These are phyloP conservation scores for Mesochorus sp. DNA, from an alignment of 2,888 invertebrate genomes.

Conservation along the genomic window DNA sequence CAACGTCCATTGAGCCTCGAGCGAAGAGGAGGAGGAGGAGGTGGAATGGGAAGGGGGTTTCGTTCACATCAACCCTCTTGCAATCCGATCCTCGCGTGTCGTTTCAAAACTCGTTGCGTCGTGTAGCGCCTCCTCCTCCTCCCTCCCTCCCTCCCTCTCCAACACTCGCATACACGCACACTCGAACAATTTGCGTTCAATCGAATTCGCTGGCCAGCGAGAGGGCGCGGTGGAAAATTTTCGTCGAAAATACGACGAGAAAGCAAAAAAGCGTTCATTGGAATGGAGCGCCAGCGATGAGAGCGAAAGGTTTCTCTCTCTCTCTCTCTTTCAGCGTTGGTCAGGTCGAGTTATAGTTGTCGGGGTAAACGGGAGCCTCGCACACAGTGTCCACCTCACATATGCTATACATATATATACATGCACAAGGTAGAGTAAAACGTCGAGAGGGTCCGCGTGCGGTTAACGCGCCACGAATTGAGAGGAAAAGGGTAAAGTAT, in stretches of 20 bases:
- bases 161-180: background rate
- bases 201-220: constrained; percentile 45
- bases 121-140: background rate
- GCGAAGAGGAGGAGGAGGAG: background rate
- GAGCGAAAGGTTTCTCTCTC: background rate
- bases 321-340: background rate
- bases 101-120: constrained; percentile 52
- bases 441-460: constrained; percentile 2
- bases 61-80: constrained; percentile 32
- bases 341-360: constrained; percentile 16
- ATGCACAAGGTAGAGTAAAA: constrained; percentile 2
- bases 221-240: constrained; percentile 24
- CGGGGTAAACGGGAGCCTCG: background rate
- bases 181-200: constrained; percentile 16
- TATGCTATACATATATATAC: background rate
- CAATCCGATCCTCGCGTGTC: constrained; percentile 51
- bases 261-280: constrained; percentile 45
- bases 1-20: constrained; percentile 40
- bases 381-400: background rate
- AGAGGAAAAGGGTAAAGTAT: constrained; percentile 32
- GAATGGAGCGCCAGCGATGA: background rate
- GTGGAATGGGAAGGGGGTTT: too few species aligned
- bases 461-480: constrained; percentile 37
- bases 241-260: constrained; percentile 47
- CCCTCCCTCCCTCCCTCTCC: too few species aligned